Percentiles rank a stretch among this genome's conserved stretches.
These are phyloP conservation scores for Orchestes rusci DNA, from an alignment of 2,888 invertebrate genomes.

Conservation along the genomic window DNA sequence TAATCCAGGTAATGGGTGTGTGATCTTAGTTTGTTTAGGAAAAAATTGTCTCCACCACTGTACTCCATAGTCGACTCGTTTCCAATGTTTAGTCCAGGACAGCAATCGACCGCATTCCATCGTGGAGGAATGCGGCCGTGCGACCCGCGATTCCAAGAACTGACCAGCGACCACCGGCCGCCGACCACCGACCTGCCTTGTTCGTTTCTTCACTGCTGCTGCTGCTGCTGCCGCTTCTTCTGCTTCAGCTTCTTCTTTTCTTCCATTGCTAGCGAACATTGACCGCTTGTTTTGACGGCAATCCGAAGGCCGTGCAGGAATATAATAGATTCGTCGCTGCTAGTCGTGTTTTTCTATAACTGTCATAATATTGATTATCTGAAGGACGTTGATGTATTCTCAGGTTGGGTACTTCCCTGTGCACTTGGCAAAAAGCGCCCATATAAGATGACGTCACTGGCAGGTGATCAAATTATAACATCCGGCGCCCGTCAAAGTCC, in stretches of 20 bases:
- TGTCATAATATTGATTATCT: too few relatives aligned
- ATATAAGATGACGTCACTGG: conserved; percentile 4
- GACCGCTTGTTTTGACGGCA: too few relatives aligned
- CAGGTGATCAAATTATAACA: conserved; percentile 13
- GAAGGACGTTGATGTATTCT: too few relatives aligned
- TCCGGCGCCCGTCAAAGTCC: conserved; percentile 10
- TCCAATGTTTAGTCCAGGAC: too few relatives aligned
- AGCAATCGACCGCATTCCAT: conserved; percentile 14
- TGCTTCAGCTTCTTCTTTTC: neutral
- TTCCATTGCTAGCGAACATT: neutral
- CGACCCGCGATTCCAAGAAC: conserved; percentile 31
- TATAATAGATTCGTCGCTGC: neutral
- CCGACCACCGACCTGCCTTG: conserved; percentile 9
- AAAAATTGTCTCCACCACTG: too few relatives aligned
- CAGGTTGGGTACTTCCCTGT: too few relatives aligned
- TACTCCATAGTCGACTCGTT: too few relatives aligned
- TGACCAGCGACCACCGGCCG: conserved; percentile 26
- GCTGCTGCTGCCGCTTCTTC: too few relatives aligned
- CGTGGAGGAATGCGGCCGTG: conserved; percentile 17
- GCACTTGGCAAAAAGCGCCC: conserved; percentile 7
- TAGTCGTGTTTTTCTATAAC: neutral
- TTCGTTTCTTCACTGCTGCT: conserved; percentile 12
- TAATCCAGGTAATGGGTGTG: too few relatives aligned
- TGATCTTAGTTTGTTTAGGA: too few relatives aligned
- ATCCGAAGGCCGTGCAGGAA: neutral